Evolutionary conservation across 2,888 invertebrate species (phyloP).

Genomic region (Caenorhabditis sp.): DNA sequence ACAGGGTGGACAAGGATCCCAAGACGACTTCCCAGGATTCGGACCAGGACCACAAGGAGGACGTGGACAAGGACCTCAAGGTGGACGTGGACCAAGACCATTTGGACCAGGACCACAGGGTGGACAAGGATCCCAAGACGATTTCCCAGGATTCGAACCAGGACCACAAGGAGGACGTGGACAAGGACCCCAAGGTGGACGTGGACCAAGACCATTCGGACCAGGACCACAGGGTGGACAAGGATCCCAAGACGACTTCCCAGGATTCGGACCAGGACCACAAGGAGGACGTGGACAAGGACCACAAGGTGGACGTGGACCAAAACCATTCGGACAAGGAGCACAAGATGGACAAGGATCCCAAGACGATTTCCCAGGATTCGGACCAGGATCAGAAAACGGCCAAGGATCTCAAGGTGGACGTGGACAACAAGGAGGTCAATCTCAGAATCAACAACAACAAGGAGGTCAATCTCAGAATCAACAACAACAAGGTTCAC

Average conservation of each 20-base stretch:
- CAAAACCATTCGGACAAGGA: neutral
- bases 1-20: constrained; percentile 8
- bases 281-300: constrained; percentile 10
- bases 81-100: constrained; percentile 9
- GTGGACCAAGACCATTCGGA: constrained; percentile 22
- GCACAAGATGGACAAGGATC: constrained; percentile 9
- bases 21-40: constrained; percentile 7
- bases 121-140: neutral
- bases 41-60: constrained; percentile 10
- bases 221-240: constrained; percentile 14
- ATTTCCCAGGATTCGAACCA: constrained; percentile 1
- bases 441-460: constrained; percentile 1
- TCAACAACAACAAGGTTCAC: too few relatives aligned
- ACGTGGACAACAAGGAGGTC: constrained; percentile 2
- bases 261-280: constrained; percentile 19
- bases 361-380: constrained; percentile 6
- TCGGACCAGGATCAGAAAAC: constrained; percentile 10
- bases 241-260: constrained; percentile 10
- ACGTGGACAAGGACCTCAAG: neutral
- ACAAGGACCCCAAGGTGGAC: too few relatives aligned
- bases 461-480: too few relatives aligned
- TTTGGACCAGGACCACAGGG: constrained; percentile 8
- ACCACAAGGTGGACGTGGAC: constrained; percentile 2
- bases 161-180: constrained; percentile 19
- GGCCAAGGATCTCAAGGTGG: constrained; percentile 3